These are phyloP conservation scores for Tachysurus fulvidraco DNA, from an alignment of 2,113 vertebrate genomes.

Conservation along the genomic window DNA sequence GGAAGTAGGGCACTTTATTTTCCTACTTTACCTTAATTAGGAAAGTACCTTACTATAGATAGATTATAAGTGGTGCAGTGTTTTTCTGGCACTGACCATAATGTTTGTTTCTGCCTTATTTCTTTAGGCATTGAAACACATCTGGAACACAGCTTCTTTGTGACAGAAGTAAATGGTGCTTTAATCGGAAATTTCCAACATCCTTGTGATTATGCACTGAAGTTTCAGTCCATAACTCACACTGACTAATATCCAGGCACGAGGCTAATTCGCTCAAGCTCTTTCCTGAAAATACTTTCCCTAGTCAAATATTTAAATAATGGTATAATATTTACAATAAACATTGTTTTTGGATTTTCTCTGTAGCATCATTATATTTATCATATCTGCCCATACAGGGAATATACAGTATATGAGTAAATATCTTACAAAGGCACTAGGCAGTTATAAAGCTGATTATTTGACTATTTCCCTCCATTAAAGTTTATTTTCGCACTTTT, in stretches of 20 bases:
- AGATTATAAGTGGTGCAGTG: neutral
- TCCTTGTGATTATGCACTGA: neutral
- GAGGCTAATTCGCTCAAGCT: neutral
- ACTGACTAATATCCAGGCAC: constrained; percentile 20
- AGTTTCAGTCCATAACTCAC: constrained; percentile 19
- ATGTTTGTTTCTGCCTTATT: constrained; percentile 14
- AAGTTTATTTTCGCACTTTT: constrained; percentile 23
- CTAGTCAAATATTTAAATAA: neutral
- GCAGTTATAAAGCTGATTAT: neutral
- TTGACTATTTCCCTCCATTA: neutral
- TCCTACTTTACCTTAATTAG: neutral
- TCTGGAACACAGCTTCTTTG: constrained; percentile 46
- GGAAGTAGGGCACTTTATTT: neutral
- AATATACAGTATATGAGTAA: neutral
- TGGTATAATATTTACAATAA: neutral
- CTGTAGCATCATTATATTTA: neutral
- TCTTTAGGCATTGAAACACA: constrained; percentile 24
- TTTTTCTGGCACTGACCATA: neutral
- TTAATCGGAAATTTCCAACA: constrained; percentile 8
- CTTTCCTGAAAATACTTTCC: constrained; percentile 15
- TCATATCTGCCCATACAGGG: neutral
- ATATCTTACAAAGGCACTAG: neutral
- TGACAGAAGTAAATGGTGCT: constrained; percentile 16
- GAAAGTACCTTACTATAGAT: neutral
- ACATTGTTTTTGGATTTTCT: neutral